Evolutionary conservation across 37 sponge, comb jelly and placozoan genomes (phyloP).

Genomic region (Spongia lamella): DNA sequence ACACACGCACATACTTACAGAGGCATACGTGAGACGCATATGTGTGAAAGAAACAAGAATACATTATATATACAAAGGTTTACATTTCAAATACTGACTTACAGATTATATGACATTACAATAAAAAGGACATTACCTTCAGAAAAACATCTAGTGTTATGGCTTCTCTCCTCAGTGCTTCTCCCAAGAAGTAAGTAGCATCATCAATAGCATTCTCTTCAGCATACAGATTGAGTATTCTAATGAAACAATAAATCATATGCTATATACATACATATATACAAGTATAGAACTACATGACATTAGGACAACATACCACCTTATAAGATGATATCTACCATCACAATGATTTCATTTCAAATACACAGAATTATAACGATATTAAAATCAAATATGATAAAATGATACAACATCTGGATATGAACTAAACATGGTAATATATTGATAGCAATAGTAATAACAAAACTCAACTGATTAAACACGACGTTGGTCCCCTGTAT

Average conservation of each 20-base stretch:
- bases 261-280: neutral
- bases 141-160: constrained; percentile 86
- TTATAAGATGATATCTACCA: too few species aligned
- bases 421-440: too few species aligned
- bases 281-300: neutral
- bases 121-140: constrained; percentile 59
- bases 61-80: too few species aligned
- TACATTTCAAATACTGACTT: too few species aligned
- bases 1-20: too few species aligned
- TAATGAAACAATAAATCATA: neutral
- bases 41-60: too few species aligned
- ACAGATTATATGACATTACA: neutral
- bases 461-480: constrained; percentile 86
- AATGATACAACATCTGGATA: too few species aligned
- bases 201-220: constrained; percentile 98
- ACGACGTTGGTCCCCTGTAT: constrained; percentile 76
- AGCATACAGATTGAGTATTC: constrained; percentile 89
- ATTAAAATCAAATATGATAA: too few species aligned
- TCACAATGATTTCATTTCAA: too few species aligned
- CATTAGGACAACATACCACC: neutral
- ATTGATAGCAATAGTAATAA: neutral
- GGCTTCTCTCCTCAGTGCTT: constrained; percentile 88
- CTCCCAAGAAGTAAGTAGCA: constrained; percentile 92
- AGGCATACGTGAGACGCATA: too few species aligned
- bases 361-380: too few species aligned